Conservation (phyloP, 2,113 vertebrate species). For the Elephantulus edwardii region DNA sequence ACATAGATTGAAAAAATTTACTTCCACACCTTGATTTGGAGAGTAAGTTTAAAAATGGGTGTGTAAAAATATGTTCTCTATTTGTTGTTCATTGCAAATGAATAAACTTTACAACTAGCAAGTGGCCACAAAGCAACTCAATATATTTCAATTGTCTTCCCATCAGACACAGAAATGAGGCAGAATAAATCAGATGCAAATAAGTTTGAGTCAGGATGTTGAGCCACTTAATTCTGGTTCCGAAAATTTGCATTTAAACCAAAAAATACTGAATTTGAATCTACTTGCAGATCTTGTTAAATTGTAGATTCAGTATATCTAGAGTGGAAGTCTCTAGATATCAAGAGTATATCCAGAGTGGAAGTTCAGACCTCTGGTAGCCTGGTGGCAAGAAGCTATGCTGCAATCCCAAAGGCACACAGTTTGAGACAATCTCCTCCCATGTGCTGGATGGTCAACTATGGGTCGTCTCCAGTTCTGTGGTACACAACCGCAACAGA, state of each 20-base stretch:
- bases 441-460: too few species aligned
- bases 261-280: not conserved
- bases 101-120: slow-evolving; percentile 15
- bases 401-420: too few species aligned
- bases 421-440: too few species aligned
- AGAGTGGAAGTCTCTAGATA: too few species aligned
- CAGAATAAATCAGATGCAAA: slow-evolving; percentile 14
- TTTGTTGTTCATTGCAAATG: slow-evolving; percentile 47
- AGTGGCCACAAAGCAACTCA: not conserved
- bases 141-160: not conserved
- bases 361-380: too few species aligned
- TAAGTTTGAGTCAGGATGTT: not conserved
- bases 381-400: too few species aligned
- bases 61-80: slow-evolving; percentile 15
- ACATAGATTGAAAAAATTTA: slow-evolving; percentile 21
- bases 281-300: not conserved
- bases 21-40: not conserved
- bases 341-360: too few species aligned
- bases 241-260: not conserved
- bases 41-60: not conserved
- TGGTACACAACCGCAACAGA: too few species aligned
- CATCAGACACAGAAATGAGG: not conserved
- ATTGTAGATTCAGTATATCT: not conserved
- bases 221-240: not conserved
- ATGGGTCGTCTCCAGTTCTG: too few species aligned